Conservation (phyloP, 1,140 invertebrate genomes). For the Augochlora pura region DNA sequence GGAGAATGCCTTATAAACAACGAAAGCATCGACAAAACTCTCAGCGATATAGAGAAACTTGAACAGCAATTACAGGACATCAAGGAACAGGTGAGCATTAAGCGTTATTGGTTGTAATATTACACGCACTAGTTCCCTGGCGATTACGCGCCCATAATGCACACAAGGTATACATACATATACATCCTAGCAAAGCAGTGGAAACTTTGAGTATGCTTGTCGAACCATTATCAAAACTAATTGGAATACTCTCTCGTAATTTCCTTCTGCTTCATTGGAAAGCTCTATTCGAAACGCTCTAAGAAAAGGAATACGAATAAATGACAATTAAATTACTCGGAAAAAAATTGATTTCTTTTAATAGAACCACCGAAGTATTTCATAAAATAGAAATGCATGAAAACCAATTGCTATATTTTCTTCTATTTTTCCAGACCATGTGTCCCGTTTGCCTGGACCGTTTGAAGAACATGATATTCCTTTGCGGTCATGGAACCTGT, state of each 20-base stretch:
- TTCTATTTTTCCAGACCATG: constrained; percentile 88
- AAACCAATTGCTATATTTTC: background rate
- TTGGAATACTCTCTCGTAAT: no score
- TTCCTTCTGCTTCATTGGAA: no score
- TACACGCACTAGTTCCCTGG: background rate
- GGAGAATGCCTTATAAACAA: constrained; percentile 87
- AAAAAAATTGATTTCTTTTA: no score
- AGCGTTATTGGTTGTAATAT: background rate
- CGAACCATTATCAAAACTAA: no score
- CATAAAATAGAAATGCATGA: background rate
- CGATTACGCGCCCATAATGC: background rate
- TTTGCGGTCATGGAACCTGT: constrained; percentile 98
- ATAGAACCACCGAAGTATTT: no score
- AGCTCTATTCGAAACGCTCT: no score
- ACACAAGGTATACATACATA: background rate
- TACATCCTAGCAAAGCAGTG: background rate
- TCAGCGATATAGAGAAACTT: constrained; percentile 93
- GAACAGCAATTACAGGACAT: constrained; percentile 98
- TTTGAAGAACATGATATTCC: constrained; percentile 98
- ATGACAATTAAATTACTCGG: no score
- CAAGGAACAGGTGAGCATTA: constrained; percentile 91
- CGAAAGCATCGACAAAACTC: constrained; percentile 87
- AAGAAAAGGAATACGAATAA: no score
- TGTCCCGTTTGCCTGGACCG: constrained; percentile 98
- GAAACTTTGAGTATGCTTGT: background rate